Evolutionary conservation across 2,888 invertebrate genomes (phyloP).

Genomic region (Nemotelus nigrinus): DNA sequence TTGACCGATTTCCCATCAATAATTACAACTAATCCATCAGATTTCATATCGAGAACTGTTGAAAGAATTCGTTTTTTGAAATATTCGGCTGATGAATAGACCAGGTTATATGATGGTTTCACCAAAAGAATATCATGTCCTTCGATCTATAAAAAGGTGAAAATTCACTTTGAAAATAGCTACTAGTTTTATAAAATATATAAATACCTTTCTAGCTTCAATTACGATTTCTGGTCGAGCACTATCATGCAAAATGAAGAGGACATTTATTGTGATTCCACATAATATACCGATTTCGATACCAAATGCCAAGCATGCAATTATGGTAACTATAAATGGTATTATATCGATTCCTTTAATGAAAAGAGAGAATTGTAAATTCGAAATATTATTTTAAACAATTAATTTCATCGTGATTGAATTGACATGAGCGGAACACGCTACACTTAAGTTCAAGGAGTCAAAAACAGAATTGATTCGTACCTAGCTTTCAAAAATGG

Average conservation of each 20-base stretch:
- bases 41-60: conserved; percentile 53
- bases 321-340: conserved; percentile 83
- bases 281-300: conserved; percentile 88
- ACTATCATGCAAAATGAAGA: conserved; percentile 84
- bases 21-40: conserved; percentile 71
- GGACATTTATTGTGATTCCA: conserved; percentile 82
- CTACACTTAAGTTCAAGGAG: no score
- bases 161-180: not conserved
- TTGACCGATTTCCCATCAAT: conserved; percentile 75
- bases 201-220: conserved; percentile 43
- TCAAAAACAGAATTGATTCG: no score
- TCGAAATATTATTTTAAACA: no score
- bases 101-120: conserved; percentile 75
- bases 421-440: no score
- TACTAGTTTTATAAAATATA: no score
- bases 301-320: conserved; percentile 81
- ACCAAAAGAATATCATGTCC: conserved; percentile 68
- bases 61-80: conserved; percentile 74
- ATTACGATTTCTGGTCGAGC: conserved; percentile 81
- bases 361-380: not conserved
- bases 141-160: conserved; percentile 57
- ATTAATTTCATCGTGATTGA: no score
- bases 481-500: no score
- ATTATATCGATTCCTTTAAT: conserved; percentile 83
- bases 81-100: conserved; percentile 84